These are phyloP conservation scores for Luidia sarsii DNA, from an alignment of 53 echinoderm and acorn worm species.

Conservation along the genomic window DNA sequence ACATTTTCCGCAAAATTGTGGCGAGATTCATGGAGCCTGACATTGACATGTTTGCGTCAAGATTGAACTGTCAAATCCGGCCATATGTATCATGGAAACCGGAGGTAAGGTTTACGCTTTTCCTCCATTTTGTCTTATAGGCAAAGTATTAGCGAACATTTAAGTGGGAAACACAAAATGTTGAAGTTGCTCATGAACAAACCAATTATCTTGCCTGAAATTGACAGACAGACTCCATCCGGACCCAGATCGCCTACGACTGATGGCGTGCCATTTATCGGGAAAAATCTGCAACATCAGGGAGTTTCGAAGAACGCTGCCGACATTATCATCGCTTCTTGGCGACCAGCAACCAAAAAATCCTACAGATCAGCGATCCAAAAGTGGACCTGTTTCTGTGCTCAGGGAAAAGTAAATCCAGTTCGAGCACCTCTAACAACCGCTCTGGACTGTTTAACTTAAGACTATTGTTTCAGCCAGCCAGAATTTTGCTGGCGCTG, in stretches of 20 bases:
- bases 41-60: slow-evolving; percentile 34
- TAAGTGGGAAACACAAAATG: background rate
- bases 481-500: too few relatives aligned
- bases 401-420: background rate
- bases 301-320: slow-evolving; percentile 9
- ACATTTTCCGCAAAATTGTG: background rate
- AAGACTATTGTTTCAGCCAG: background rate
- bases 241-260: background rate
- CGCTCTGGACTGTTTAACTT: slow-evolving; percentile 3
- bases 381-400: slow-evolving; percentile 37
- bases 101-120: slow-evolving; percentile 41
- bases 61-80: slow-evolving; percentile 48
- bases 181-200: too few relatives aligned
- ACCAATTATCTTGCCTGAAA: background rate
- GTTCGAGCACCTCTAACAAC: background rate
- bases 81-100: slow-evolving; percentile 53
- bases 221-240: slow-evolving; percentile 14
- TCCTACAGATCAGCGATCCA: slow-evolving; percentile 8
- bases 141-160: slow-evolving; percentile 12
- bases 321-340: slow-evolving; percentile 47
- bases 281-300: background rate
- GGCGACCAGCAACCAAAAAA: slow-evolving; percentile 17
- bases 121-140: slow-evolving; percentile 28
- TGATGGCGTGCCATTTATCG: slow-evolving; percentile 19
- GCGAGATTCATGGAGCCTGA: background rate